Base-by-base conservation (phyloP, 2,888 invertebrate genomes). In the Eupithecia subfuscata region DNA sequence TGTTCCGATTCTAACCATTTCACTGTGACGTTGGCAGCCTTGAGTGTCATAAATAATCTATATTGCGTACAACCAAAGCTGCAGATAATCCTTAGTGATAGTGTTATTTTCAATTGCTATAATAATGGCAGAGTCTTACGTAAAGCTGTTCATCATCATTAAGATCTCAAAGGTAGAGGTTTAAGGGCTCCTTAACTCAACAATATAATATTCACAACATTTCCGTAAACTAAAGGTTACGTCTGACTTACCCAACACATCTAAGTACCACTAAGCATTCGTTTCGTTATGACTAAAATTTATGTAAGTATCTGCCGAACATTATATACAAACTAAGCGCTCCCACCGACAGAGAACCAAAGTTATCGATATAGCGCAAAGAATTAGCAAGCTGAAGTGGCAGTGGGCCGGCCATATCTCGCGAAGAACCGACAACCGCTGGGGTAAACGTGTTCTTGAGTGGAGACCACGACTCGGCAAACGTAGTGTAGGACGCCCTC, bases 111-210 rank as follows among this genome's bases (percentile, higher is more conserved):
- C 37, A 40, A 60, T 60, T 60, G 14, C 60, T 25, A 60, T 60
- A 67, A 40, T 67, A n/a, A 67, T 37, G 65, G 65, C n/a, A 67
- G 34, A 34, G 64, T 34, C 34, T 64, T 30, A 64, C 16, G 16
- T 4, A 64, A 37, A n/a, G 34, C 37, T 37, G n/a, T 67, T 40
- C 40, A 67, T n/a, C 65, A 67, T 67, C 65, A 67, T 67, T 67
- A 67, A 22, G 65, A 40, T 67, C 65, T 67, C 65, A 40, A 40
- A 67, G 65, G 60, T 60, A 60, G 22, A 60, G 65, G 65, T n/a
- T 67, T 67, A 40, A 22, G 40, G 65, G 40, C 65, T 37, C 37
- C 40, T 40, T 22, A 67, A 37, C 65, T 40, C n/a, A 40, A 67
- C 65, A 67, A 69, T 40, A 25, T 69, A 64, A 43, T 67, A 40